Evolutionary conservation across 2,888 invertebrate genomes (phyloP).

Genomic region (Zaprionus lineosus): DNA sequence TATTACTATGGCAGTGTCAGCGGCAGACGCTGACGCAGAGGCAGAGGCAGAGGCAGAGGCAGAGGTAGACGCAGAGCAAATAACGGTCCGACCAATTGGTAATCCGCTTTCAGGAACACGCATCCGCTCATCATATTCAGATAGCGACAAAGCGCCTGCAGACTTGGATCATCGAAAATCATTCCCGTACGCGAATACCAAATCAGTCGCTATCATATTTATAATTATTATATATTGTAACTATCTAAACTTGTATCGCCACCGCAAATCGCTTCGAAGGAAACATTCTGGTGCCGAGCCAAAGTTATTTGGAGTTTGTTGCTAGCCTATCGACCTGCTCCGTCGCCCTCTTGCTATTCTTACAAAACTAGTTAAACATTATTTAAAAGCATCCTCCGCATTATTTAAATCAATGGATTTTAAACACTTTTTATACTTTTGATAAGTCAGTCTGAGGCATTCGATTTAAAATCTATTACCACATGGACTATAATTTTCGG

Average conservation of each 20-base stretch:
- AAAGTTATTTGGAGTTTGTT: constrained; percentile 42
- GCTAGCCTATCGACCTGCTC: constrained; percentile 27
- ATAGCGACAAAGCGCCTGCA: constrained; percentile 1
- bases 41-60: constrained; percentile 8
- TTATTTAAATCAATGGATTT: constrained; percentile 66
- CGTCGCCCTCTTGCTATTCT: not conserved
- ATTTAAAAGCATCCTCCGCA: constrained; percentile 34
- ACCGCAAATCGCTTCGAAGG: constrained; percentile 83
- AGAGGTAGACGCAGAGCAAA: constrained; percentile 9
- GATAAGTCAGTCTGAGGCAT: constrained; percentile 76
- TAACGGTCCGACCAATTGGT: constrained; percentile 1
- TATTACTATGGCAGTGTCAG: constrained; percentile 17
- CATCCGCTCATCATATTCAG: constrained; percentile 16
- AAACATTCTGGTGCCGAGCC: constrained; percentile 60
- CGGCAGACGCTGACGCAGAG: constrained; percentile 19
- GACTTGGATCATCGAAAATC: constrained; percentile 28
- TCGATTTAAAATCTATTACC: constrained; percentile 74
- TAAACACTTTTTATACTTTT: constrained; percentile 79
- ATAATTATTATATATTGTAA: constrained; percentile 80
- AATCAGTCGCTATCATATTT: constrained; percentile 51
- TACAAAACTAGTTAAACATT: constrained; percentile 16
- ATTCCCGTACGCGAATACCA: constrained; percentile 34
- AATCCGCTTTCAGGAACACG: constrained; percentile 11
- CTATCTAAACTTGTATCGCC: constrained; percentile 82
- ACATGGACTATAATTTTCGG: constrained; percentile 52